Percentiles rank a stretch among this genome's conserved stretches.
Evolutionary conservation across 2,888 invertebrate species (phyloP).

Genomic region (Camptogramma bilineatum): DNA sequence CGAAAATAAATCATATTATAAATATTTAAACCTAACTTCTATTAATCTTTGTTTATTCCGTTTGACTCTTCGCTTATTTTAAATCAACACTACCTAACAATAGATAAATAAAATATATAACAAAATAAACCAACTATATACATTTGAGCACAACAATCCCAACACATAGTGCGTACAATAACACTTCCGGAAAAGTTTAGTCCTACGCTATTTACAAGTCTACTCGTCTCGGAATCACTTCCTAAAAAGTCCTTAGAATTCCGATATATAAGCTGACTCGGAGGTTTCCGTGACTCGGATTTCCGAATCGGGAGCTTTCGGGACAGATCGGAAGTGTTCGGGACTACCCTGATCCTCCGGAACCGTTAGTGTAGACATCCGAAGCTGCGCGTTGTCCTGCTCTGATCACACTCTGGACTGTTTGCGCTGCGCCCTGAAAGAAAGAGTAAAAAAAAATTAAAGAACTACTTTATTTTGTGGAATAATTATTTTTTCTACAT

Average conservation of each 20-base stretch:
- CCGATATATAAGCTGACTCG: not conserved
- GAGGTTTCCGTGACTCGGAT: constrained; percentile 12
- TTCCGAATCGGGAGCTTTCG: constrained; percentile 11
- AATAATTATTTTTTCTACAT: not conserved
- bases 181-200: constrained; percentile 82
- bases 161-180: constrained; percentile 83
- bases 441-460: constrained; percentile 3
- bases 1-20: not conserved
- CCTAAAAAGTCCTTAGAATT: constrained; percentile 2
- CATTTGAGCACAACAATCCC: constrained; percentile 72
- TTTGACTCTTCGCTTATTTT: constrained; percentile 26
- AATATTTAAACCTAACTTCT: constrained; percentile 44
- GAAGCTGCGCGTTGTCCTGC: constrained; percentile 83
- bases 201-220: constrained; percentile 53
- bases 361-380: constrained; percentile 78
- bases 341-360: constrained; percentile 70
- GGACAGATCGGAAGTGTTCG: constrained; percentile 7
- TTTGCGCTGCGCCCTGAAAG: constrained; percentile 90
- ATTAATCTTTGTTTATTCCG: constrained; percentile 30
- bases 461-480: not conserved
- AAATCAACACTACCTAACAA: not conserved
- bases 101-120: constrained; percentile 24
- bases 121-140: constrained; percentile 56
- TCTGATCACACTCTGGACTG: constrained; percentile 88
- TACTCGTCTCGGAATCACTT: constrained; percentile 23